Percentiles rank a stretch among this genome's conserved stretches.
These are phyloP conservation scores for Oscarella lobularis DNA, from an alignment of 37 sponge, comb jelly and placozoan species.

Conservation along the genomic window DNA sequence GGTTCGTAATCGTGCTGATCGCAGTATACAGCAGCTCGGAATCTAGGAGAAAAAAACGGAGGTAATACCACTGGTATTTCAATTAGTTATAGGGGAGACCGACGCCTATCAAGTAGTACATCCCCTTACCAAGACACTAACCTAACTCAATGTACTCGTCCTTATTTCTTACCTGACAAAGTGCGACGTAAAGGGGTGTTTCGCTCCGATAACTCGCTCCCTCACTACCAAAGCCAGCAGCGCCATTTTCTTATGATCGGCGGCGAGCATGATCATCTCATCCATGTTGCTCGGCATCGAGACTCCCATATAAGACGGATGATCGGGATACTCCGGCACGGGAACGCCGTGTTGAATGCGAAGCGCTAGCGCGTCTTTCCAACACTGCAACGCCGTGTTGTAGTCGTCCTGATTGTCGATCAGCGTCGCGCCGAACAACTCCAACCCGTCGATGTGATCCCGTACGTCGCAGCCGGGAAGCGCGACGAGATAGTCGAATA, in stretches of 20 bases:
- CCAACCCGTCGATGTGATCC: not conserved
- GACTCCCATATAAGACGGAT: not conserved
- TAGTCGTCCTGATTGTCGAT: not conserved
- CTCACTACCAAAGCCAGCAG: not conserved
- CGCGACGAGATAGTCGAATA: not conserved
- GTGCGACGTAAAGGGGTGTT: not conserved
- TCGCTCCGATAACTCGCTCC: not conserved
- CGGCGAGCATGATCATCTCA: not conserved
- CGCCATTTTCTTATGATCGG: not conserved
- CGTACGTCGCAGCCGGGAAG: not conserved
- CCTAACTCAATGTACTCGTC: too few relatives aligned
- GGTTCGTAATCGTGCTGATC: conserved; percentile 1
- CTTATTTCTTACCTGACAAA: too few relatives aligned
- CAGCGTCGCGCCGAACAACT: not conserved
- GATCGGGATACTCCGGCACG: not conserved
- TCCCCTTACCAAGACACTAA: too few relatives aligned
- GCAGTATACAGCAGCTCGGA: not conserved
- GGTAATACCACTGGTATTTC: too few relatives aligned
- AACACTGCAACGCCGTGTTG: not conserved
- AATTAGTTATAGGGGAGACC: too few relatives aligned
- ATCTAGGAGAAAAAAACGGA: too few relatives aligned
- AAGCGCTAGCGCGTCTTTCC: not conserved
- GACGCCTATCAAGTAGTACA: too few relatives aligned
- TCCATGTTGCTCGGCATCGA: not conserved
- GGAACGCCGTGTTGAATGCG: not conserved